Evolutionary conservation across 2,113 vertebrate species (phyloP).

Genomic region (Echinops telfairi): DNA sequence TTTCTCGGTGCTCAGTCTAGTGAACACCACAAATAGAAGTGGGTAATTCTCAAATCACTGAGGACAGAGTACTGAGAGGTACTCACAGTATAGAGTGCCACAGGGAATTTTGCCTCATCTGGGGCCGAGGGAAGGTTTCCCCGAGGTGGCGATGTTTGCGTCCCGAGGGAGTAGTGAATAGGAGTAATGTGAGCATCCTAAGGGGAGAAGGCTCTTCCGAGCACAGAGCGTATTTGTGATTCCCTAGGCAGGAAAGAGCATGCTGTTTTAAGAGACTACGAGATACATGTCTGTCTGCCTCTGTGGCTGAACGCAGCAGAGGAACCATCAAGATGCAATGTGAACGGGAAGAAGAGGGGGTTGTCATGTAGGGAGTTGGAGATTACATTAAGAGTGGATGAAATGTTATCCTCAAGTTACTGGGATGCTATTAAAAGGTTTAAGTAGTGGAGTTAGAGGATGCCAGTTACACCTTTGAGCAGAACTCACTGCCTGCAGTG

Average conservation of each 20-base stretch:
- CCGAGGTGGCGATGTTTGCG: background rate
- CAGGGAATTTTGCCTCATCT: background rate
- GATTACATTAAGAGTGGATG: background rate
- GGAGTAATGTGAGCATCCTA: background rate
- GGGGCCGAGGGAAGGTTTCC: background rate
- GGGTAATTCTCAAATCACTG: background rate
- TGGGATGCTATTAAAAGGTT: background rate
- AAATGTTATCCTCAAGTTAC: background rate
- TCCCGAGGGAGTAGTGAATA: background rate
- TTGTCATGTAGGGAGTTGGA: background rate
- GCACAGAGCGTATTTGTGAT: background rate
- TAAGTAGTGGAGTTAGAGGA: background rate
- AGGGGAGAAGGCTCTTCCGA: slow-evolving; percentile 31
- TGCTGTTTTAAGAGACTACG: background rate
- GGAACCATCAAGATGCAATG: background rate
- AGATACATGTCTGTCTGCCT: background rate
- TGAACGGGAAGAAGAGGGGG: background rate
- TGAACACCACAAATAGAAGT: background rate
- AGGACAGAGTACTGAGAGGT: background rate
- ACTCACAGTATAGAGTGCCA: background rate
- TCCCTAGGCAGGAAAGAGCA: background rate
- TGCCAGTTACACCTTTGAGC: background rate
- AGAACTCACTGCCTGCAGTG: background rate
- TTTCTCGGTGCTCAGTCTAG: background rate
- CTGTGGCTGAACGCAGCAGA: background rate